Evolutionary conservation across 2,797 vertebrate genomes (phyloP).

Genomic region (Chaetodon trifasciatus): DNA sequence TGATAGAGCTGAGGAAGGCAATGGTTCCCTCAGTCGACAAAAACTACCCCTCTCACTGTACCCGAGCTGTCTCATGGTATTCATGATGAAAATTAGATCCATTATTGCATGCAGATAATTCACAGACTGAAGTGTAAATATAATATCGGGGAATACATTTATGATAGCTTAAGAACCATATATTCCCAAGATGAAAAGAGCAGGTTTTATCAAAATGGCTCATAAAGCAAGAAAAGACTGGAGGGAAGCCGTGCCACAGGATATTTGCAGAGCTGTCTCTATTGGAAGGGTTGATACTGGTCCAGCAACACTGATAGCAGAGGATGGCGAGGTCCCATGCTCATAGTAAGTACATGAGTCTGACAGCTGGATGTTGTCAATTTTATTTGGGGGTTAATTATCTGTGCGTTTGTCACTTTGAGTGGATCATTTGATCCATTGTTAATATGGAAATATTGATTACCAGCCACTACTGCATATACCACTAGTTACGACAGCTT

Average conservation of each 20-base stretch:
- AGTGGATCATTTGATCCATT: no score
- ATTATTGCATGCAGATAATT: not conserved
- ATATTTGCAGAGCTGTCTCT: conserved; percentile 1
- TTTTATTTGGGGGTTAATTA: not conserved
- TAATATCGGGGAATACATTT: not conserved
- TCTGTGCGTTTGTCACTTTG: not conserved
- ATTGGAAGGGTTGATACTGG: no score
- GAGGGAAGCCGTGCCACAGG: not conserved
- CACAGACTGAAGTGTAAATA: conserved; percentile 25
- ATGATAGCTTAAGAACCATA: not conserved
- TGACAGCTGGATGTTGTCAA: no score
- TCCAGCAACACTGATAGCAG: not conserved
- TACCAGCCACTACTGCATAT: no score
- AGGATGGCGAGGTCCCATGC: no score
- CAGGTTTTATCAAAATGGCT: not conserved
- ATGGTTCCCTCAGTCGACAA: not conserved
- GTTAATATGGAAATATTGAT: no score
- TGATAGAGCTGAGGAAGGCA: not conserved
- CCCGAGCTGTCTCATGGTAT: not conserved
- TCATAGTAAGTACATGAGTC: no score
- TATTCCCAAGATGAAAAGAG: not conserved
- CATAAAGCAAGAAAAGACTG: not conserved
- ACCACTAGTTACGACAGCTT: not conserved
- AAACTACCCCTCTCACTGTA: not conserved
- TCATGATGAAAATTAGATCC: conserved; percentile 25